Conservation (phyloP, 2,888 invertebrate species). For the Campopleginae sp. region DNA sequence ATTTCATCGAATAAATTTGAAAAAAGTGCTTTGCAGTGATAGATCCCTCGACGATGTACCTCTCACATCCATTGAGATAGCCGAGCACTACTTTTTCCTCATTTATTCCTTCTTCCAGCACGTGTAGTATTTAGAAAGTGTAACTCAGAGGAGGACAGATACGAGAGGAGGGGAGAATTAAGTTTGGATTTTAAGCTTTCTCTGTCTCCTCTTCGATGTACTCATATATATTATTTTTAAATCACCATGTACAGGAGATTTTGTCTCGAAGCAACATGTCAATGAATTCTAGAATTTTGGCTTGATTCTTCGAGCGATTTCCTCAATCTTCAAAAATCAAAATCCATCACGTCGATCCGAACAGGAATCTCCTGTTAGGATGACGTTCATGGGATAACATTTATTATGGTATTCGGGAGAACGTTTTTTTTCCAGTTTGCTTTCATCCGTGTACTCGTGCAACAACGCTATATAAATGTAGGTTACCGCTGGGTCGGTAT, state of each 20-base stretch:
- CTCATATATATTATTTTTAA: conserved; percentile 2
- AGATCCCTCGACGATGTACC: background rate
- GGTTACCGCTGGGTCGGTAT: conserved; percentile 52
- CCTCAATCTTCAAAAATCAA: background rate
- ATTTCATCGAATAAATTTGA: background rate
- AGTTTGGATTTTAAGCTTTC: conserved; percentile 40
- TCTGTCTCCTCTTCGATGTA: conserved; percentile 18
- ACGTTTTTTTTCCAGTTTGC: conserved; percentile 19
- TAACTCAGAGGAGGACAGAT: conserved; percentile 21
- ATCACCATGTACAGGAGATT: conserved; percentile 17
- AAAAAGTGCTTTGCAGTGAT: background rate
- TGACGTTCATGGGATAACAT: background rate
- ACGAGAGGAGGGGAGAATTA: conserved; percentile 48
- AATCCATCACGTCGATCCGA: background rate
- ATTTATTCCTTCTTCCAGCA: conserved; percentile 9
- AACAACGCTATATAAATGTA: conserved; percentile 40
- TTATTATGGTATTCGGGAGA: conserved; percentile 11
- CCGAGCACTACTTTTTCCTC: background rate
- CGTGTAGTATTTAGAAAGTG: conserved; percentile 40
- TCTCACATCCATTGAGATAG: background rate
- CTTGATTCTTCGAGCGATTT: background rate
- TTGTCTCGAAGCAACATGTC: background rate
- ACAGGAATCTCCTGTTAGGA: background rate
- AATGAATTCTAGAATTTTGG: background rate
- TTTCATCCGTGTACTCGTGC: conserved; percentile 26